Percentiles rank a stretch among this genome's conserved stretches.
phyloP scores from a whole-genome alignment of 2,797 vertebrate species.

The Crenichthys baileyi region DNA sequence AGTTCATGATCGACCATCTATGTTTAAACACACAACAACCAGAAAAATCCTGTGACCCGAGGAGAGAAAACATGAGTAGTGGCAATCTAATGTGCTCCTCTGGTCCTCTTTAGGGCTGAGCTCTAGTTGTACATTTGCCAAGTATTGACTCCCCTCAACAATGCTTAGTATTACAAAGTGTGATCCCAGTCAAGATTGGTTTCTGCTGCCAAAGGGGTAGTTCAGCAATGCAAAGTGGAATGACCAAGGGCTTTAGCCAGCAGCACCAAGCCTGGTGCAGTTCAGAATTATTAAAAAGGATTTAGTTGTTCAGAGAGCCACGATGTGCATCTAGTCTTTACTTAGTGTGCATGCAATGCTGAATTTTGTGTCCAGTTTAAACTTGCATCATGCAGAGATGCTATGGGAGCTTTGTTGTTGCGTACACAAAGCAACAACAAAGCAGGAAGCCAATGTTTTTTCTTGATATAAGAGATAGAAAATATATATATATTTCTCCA shows the following conservation, averaged over 20 bases:
- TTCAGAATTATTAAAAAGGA: constrained; percentile 9
- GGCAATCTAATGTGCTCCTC: constrained; percentile 64
- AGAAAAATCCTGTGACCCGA: constrained; percentile 49
- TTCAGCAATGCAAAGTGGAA: constrained; percentile 37
- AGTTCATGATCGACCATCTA: constrained; percentile 1
- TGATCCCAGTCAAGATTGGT: constrained; percentile 70
- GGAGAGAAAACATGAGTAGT: constrained; percentile 58
- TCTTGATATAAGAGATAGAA: not conserved
- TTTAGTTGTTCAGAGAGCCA: not conserved
- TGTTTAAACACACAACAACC: constrained; percentile 27
- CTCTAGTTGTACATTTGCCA: constrained; percentile 63
- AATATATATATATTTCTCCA: not conserved
- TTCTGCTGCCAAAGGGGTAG: constrained; percentile 56
- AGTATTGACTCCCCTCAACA: constrained; percentile 73
- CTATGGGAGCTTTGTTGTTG: not conserved
- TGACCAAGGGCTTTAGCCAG: constrained; percentile 49
- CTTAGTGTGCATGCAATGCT: not conserved
- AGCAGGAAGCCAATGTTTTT: not conserved
- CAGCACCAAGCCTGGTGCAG: constrained; percentile 11
- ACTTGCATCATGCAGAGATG: not conserved
- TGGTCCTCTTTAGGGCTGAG: constrained; percentile 60
- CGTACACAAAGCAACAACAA: not conserved
- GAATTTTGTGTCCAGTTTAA: not conserved
- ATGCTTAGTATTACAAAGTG: constrained; percentile 73
- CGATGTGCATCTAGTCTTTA: not conserved